Conservation (phyloP, 2,797 vertebrate species). For the Huso huso region DNA sequence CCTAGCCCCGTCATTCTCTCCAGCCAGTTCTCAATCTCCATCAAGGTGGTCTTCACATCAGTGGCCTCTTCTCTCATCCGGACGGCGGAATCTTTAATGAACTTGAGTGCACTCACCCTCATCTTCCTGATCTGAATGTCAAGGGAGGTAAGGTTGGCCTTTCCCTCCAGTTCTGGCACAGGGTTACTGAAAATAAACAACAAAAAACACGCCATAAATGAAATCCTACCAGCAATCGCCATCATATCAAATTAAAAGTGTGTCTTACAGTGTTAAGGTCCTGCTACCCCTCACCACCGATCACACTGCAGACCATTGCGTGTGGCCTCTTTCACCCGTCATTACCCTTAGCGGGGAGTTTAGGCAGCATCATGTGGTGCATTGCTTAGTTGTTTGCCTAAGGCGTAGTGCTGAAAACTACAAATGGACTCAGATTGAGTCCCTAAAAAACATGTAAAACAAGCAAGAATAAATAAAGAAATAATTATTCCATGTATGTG, state of each 20-base stretch:
- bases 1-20: constrained; percentile 72
- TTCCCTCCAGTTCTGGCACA: constrained; percentile 68
- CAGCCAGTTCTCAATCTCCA: constrained; percentile 80
- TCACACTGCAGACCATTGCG: too few relatives aligned
- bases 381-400: too few relatives aligned
- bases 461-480: background rate
- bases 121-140: constrained; percentile 86
- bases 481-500: background rate
- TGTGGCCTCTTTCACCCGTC: too few relatives aligned
- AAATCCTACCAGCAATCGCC: background rate
- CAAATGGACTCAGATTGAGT: too few relatives aligned
- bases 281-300: too few relatives aligned
- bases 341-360: too few relatives aligned
- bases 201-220: background rate
- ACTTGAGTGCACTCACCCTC: constrained; percentile 55
- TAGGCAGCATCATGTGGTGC: too few relatives aligned
- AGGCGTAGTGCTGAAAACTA: too few relatives aligned
- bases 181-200: constrained; percentile 51
- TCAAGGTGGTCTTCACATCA: constrained; percentile 64
- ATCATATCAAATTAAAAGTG: background rate
- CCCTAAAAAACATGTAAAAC: too few relatives aligned
- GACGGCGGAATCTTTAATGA: constrained; percentile 64
- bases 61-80: constrained; percentile 64
- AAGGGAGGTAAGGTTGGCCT: constrained; percentile 76
- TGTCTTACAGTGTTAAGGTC: too few relatives aligned